Evolutionary conservation across 2,888 invertebrate genomes (phyloP), one percentile per base, ranked within the genome.

Genomic region (Cancer borealis): DNA sequence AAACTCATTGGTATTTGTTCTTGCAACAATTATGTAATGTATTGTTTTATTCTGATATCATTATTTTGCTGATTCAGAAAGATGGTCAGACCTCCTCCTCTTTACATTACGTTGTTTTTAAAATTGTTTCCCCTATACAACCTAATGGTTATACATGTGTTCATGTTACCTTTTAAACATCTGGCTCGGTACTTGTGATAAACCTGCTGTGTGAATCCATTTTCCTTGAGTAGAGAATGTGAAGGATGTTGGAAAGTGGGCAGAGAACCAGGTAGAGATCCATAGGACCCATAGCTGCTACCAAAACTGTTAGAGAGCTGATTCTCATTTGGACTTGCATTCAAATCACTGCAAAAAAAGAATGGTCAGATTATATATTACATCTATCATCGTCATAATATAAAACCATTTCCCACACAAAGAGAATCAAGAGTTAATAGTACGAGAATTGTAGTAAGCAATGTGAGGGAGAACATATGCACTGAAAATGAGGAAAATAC

Each of bases 131-230:
- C 39, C 39, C 39, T 39, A 39, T 39, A 39, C 39, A 39, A 39
- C 39, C 39, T 39, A 39, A 39, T 39, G 39, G 39, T 39, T 39
- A 39, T 39, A 39, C 39, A 39, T 39, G 39, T 0, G 39, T 39
- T 39, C 39, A 39, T 39, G 39, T 39, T 39, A 98, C 98, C 98
- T 97, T 98, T 99, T 79, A 99, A 97, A 97, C 99, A 99, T 96
- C 99, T 97, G 96, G 98, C 98, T 96, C 98, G 98, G 97, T 99
- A 99, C 96, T 99, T 99, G 97, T 99, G 98, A 97, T 99, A 99
- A 3, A 98, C 99, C 96, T 99, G 99, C 97, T 99, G 99, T 8
- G 99, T 99, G 97, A 99, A 99, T 96, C 99, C 99, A 97, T 99
- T 99, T 97, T 99, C 99, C 96, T 99, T 98, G 88, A 99, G 97